Base-by-base conservation (phyloP, 2,797 vertebrate species). In the Intellagama lesueurii region DNA sequence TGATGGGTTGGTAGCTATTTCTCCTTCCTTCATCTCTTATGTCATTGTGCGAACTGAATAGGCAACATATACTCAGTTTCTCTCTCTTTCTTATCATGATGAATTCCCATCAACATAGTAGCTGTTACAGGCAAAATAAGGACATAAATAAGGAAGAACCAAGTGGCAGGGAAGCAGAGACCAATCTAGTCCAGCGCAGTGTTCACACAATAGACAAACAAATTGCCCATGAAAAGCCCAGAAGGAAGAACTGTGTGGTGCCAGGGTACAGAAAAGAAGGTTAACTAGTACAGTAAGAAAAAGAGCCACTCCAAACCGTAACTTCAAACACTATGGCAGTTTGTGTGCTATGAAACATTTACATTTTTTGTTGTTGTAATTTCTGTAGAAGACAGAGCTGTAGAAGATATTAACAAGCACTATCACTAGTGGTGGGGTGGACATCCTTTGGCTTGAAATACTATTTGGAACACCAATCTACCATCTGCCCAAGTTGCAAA, bases 11-110 rank as follows among this genome's bases (percentile, higher is more conserved):
- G 19, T 47, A 2, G 16, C 49, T 40, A 7, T 16, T 19, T 7
- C 26, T 9, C 44, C 12, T 64, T 64, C 60, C 60, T 64, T 64
- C 60, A 64, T 64, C 16, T 64, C 60, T 17, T 64, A 64, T 22
- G 19, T 64, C 16, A 14, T 22, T 16, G 9, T 86, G 91, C 40
- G 92, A 96, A 96, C 90, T 93, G 93, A 96, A 95, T 95, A 94
- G 88, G 94, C 91, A 91, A 95, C 52, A 2, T 9, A 56, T 64
- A 3, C 17, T 14, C 19, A 83, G 11, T 88, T 80, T 92, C 80
- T 90, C 26, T 28, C 40, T 47, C 47, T 28, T 92, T 91, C 92
- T 94, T 93, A 94, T 81, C 95, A 90, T 75, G 94, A 94, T 93
- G 93, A 92, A 82, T 87, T 69, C 72, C 91, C 92, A 92, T 73